These are phyloP conservation scores for Cygnus olor DNA, from an alignment of 2,797 vertebrate species.

Conservation along the genomic window DNA sequence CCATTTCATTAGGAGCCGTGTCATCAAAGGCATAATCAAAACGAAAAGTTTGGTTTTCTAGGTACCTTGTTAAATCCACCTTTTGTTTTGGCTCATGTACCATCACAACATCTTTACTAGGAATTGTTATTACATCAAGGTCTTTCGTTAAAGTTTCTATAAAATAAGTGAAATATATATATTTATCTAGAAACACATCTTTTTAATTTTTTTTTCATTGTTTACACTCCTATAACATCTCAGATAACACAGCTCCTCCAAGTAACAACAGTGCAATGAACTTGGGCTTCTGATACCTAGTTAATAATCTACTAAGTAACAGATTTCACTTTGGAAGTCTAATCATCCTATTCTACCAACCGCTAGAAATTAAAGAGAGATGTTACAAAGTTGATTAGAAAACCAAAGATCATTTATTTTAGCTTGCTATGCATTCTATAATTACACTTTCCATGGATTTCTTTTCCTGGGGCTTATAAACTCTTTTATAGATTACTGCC, in stretches of 20 bases:
- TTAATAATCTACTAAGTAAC: neutral
- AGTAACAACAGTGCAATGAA: constrained; percentile 5
- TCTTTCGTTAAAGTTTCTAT: constrained; percentile 92
- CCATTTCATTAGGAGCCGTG: constrained; percentile 96
- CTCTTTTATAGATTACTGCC: neutral
- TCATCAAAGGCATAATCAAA: constrained; percentile 98
- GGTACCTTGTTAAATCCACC: constrained; percentile 95
- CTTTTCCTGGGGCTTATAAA: neutral
- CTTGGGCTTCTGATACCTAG: neutral
- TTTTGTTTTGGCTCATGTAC: constrained; percentile 99
- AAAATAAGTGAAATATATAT: constrained; percentile 63
- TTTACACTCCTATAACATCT: constrained; percentile 4
- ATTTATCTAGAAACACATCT: constrained; percentile 17
- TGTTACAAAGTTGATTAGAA: neutral
- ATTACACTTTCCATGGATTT: neutral
- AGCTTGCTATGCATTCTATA: neutral
- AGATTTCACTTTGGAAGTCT: neutral
- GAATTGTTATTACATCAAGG: constrained; percentile 97
- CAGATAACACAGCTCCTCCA: constrained; percentile 44
- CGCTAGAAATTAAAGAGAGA: neutral
- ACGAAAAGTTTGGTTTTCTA: constrained; percentile 98
- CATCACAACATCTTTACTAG: constrained; percentile 98
- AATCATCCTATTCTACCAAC: neutral
- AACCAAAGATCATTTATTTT: neutral
- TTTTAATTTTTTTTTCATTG: neutral